Evolutionary conservation across 2,888 invertebrate genomes (phyloP), one percentile per base, ranked within the genome.

Genomic region (Phyllotreta striolata): DNA sequence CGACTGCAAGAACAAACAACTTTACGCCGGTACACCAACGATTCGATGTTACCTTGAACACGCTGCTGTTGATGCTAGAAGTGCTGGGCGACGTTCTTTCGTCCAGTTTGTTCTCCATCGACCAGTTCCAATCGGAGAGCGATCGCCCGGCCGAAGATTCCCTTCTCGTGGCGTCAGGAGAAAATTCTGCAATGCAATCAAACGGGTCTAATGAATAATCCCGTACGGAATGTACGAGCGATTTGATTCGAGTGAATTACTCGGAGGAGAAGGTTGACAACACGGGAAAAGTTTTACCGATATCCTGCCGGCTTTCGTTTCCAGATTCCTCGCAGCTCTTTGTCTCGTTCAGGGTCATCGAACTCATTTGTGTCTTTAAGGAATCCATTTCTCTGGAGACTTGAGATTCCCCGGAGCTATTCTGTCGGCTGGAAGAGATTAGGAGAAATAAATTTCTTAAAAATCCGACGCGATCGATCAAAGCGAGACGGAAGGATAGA

Each of bases 321-420:
- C 67, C 70, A 1, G 84, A 79, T 62, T 85, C 85, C 49, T 81
- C 85, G 49, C 85, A 75, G 63, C 84, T 84, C 72, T 84, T 75
- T 80, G 83, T 79, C 38, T 86, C 79, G 64, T 83, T 84, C 0
- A 86, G 80, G 62, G 84, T 85, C 10, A 85, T 78, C 0, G 85
- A 84, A 67, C 85, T 85, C 7, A 84, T 80, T 0, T 86, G 58
- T 64, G 64, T 71, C 52, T 68, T 67, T 14, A 73, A 60, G 5
- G 73, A 74, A 57, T 80, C 78, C 61, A 75, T 13, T 12, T 77
- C 77, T 64, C 74, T 76, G 41, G 72, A 71, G 60, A 73, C 74
- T 70, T 81, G 81, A 1, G 77, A 75, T 46, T 81, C 81, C 12
- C 75, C 75, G 37, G 79, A 74, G 70, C 81, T 81, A 3, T 76